Evolutionary conservation across 1,140 invertebrate genomes (phyloP).

Genomic region (Homalodisca vitripennis): DNA sequence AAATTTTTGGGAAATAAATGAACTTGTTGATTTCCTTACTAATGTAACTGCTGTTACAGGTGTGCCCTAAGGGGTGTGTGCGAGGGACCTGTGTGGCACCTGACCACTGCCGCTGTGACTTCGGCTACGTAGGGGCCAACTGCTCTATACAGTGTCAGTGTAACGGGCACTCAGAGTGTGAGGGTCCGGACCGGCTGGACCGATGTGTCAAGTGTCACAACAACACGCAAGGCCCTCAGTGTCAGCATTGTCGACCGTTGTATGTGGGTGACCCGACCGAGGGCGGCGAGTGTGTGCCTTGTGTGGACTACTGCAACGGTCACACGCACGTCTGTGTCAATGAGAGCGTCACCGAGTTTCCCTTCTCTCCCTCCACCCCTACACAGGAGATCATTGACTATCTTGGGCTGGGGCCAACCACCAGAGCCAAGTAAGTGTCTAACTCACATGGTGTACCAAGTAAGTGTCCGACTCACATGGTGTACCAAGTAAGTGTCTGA

Average conservation of each 20-base stretch:
- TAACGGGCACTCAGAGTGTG: constrained; percentile 91
- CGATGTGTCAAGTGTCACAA: constrained; percentile 85
- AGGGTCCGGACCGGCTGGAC: constrained; percentile 77
- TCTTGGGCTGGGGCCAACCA: constrained; percentile 39
- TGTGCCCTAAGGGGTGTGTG: constrained; percentile 80
- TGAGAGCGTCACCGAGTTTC: constrained; percentile 52
- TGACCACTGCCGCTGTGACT: constrained; percentile 85
- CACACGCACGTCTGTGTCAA: constrained; percentile 77
- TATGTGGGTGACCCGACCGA: constrained; percentile 90
- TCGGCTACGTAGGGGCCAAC: constrained; percentile 92
- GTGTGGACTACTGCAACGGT: constrained; percentile 84
- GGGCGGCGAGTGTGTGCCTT: constrained; percentile 83
- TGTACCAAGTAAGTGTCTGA: no score
- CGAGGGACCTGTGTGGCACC: constrained; percentile 84
- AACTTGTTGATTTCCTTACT: no score
- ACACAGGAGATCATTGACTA: constrained; percentile 32
- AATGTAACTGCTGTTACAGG: constrained; percentile 23
- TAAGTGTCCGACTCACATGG: no score
- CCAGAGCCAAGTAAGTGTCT: constrained; percentile 38
- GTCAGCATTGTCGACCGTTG: constrained; percentile 72
- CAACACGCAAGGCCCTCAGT: constrained; percentile 67
- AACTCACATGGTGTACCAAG: no score
- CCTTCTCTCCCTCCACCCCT: constrained; percentile 34
- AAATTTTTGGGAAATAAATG: no score
- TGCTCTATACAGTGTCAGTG: constrained; percentile 93